phyloP scores from a whole-genome alignment of 2,888 invertebrate genomes.

The Drosophila mercatorum region DNA sequence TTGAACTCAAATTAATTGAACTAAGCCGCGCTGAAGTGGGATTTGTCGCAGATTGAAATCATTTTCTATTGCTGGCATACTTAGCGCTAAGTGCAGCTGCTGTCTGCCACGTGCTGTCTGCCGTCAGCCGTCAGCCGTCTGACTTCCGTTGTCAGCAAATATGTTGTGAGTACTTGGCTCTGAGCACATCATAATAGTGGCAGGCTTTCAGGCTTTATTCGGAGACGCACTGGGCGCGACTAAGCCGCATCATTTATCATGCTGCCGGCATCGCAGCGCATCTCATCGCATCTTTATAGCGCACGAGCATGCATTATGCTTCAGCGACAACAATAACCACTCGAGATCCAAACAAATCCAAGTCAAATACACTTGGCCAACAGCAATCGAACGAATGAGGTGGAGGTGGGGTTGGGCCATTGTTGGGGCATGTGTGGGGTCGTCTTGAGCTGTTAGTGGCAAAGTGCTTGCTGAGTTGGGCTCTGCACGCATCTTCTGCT shows the following conservation, averaged over 20 bases:
- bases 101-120: conserved; percentile 27
- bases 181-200: conserved; percentile 32
- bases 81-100: conserved; percentile 62
- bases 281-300: conserved; percentile 45
- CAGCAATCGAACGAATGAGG: conserved; percentile 34
- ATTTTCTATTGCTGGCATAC: conserved; percentile 33
- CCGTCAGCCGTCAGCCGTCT: conserved; percentile 19
- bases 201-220: conserved; percentile 49
- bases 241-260: conserved; percentile 67
- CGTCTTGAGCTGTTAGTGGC: conserved; percentile 41
- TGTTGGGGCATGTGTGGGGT: conserved; percentile 18
- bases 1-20: background rate
- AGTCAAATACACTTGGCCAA: conserved; percentile 47
- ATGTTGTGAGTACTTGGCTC: conserved; percentile 42
- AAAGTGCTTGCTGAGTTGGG: conserved; percentile 28
- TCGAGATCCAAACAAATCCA: conserved; percentile 54
- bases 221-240: conserved; percentile 26
- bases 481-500: conserved; percentile 22
- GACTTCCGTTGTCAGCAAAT: conserved; percentile 51
- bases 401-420: background rate
- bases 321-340: conserved; percentile 76
- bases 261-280: conserved; percentile 16
- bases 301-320: conserved; percentile 55
- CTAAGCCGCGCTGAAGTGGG: background rate
- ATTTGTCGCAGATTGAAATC: conserved; percentile 50